phyloP scores from a whole-genome alignment of 2,888 invertebrate genomes.

The Calliphora vomitoria region DNA sequence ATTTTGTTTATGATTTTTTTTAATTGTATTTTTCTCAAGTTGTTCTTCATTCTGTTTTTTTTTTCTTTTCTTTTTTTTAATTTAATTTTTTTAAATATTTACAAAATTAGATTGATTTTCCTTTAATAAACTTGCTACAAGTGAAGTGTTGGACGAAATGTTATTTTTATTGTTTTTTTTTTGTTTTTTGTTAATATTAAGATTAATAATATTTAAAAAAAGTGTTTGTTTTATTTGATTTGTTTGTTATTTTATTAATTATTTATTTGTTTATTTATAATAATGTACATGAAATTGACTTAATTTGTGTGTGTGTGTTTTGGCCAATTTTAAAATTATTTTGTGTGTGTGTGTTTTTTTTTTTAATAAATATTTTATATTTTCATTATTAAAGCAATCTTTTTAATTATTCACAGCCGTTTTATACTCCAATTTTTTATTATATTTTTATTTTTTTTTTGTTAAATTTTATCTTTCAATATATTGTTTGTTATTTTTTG shows the following conservation, averaged over 20 bases:
- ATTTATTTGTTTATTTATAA: background rate
- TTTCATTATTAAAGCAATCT: slow-evolving; percentile 69
- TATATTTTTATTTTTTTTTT: background rate
- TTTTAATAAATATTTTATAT: slow-evolving; percentile 37
- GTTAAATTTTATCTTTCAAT: slow-evolving; percentile 5
- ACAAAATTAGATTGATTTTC: slow-evolving; percentile 25
- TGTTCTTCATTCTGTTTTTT: background rate
- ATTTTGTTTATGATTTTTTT: background rate
- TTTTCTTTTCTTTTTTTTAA: background rate
- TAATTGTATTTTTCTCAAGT: background rate
- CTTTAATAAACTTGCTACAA: slow-evolving; percentile 45
- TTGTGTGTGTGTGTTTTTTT: background rate
- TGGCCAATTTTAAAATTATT: slow-evolving; percentile 49
- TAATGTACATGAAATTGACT: slow-evolving; percentile 54
- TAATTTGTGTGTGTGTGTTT: slow-evolving; percentile 22
- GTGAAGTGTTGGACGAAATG: slow-evolving; percentile 59
- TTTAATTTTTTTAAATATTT: slow-evolving; percentile 44
- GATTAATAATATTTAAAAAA: slow-evolving; percentile 16
- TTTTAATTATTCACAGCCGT: slow-evolving; percentile 72
- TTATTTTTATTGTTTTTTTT: slow-evolving; percentile 32
- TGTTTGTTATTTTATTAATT: slow-evolving; percentile 1
- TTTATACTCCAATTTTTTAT: slow-evolving; percentile 65
- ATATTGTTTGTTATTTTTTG: slow-evolving; percentile 16
- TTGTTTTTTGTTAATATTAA: slow-evolving; percentile 11
- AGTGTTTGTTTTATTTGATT: background rate